Percentiles rank a stretch among this genome's conserved stretches.
These are phyloP conservation scores for Boulengerochromis microlepis DNA, from an alignment of 2,113 vertebrate genomes.

Conservation along the genomic window DNA sequence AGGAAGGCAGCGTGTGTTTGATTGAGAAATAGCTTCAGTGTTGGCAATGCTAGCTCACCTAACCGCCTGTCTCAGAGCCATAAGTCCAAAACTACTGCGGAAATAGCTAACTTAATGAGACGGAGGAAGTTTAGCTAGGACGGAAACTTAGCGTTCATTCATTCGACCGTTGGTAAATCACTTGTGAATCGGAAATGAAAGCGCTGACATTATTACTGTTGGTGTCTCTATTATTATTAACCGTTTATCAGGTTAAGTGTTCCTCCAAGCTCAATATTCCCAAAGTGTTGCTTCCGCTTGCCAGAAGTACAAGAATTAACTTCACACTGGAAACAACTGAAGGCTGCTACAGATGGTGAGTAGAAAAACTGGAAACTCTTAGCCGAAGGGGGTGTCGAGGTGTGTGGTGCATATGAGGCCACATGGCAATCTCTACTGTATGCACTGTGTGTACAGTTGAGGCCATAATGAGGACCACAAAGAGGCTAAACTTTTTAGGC, in stretches of 20 bases:
- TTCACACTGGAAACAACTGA: constrained; percentile 89
- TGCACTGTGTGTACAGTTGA: background rate
- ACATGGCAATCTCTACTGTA: background rate
- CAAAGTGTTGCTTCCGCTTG: constrained; percentile 87
- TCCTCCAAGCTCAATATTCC: constrained; percentile 86
- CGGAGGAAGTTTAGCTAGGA: background rate
- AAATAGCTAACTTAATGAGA: background rate
- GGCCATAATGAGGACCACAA: background rate
- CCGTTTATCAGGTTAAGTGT: background rate
- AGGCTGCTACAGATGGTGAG: constrained; percentile 96
- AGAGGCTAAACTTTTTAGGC: background rate
- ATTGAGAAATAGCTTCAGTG: background rate
- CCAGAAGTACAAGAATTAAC: constrained; percentile 81
- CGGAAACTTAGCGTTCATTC: constrained; percentile 5
- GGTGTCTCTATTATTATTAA: background rate
- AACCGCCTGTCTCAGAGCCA: background rate
- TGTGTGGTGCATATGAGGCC: background rate
- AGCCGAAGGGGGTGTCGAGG: background rate
- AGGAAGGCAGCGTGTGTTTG: background rate
- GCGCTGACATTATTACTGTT: background rate
- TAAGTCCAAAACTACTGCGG: background rate
- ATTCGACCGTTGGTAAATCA: background rate
- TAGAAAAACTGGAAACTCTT: background rate
- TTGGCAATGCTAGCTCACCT: background rate
- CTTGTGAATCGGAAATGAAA: constrained; percentile 15